Evolutionary conservation across 2,113 vertebrate genomes (phyloP), one percentile per base, ranked within the genome.

Genomic region (Chinchilla lanigera): DNA sequence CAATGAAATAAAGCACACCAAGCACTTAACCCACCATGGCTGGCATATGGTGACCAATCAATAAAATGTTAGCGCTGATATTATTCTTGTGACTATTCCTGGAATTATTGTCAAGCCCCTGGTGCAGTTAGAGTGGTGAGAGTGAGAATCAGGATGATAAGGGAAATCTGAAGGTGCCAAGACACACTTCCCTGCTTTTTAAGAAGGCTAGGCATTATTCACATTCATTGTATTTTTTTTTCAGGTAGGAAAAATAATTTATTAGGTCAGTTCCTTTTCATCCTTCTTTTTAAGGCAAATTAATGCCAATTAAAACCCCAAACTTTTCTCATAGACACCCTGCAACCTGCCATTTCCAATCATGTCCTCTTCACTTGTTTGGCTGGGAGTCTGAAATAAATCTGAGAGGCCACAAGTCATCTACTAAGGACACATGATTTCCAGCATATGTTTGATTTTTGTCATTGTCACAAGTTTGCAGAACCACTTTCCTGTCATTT

Each of bases 261-360:
- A 95, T 95, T 94, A 65, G 86, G 61, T 96, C 78, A 89, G 33
- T 52, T 87, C 61, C 65, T 91, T 92, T 84, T 86, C 44, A 58
- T 88, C 52, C 22, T 1, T 94, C 78, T 71, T 94, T 85, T 93
- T 89, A 94, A 95, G 91, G 44, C 58, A 54, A 97, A 71, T 93
- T 77, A 78, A 89, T 86, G 38, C 61, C 69, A 88, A 52, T 96
- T 60, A 44, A 86, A 89, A 17, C 41, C 3, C 41, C 14, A 35
- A 54, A 7, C 5, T 80, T 96, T 87, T 90, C 60, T 81, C 81
- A 75, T 84, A 58, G 96, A 94, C 56, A 60, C 30, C 87, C 71
- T 2, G 3, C 77, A 94, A 82, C 67, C 50, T 90, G 65, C 44
- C 75, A 4, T 71, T 94, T n/a, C 67, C 78, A 91, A 65, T 90